Base-by-base conservation (phyloP, 2,888 invertebrate species). In the Euclidia mi region DNA sequence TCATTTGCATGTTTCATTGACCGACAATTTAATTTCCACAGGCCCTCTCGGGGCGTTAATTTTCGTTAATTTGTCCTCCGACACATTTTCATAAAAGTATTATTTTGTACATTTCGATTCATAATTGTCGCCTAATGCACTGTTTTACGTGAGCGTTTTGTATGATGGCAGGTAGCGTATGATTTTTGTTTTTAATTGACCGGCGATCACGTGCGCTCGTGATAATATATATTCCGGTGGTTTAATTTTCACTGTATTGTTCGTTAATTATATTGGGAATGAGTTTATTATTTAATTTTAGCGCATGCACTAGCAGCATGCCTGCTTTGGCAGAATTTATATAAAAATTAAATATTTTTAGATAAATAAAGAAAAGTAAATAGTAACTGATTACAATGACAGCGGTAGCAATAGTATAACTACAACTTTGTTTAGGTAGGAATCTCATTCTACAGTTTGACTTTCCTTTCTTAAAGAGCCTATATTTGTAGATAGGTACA, bases 1-100 rank as follows among this genome's bases (percentile, higher is more conserved):
- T 88, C 85, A 90, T 91, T 91, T 91, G 85, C 91, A 91, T 90
- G 85, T 89, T 89, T 86, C 89, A 91, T 90, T 91, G 89, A 87
- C 87, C 81, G 87, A 88, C 88, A 88, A 91, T 91, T 91, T 88
- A 88, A 91, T 91, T 91, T 85, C 71, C 84, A 72, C 78, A 67
- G 78, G 71, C 78, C 81, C 78, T 75, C 76, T 71, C 65, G 72
- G 76, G 77, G 73, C 78, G 78, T 79, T 85, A 80, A 87, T 87
- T 88, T 83, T 76, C 78, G 72, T 80, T 76, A 81, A 79, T 85
- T 86, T 83, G 79, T 82, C 72, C 71, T 70, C 63, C 68, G 52
- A 72, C 71, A 71, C 62, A 73, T 71, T 70, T 70, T 64, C 73
- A 73, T 67, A 64, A 67, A 70, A 70, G 71, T 65, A 73, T 80